Conservation (phyloP, 2,888 invertebrate genomes). For the Machimus rusticus region DNA sequence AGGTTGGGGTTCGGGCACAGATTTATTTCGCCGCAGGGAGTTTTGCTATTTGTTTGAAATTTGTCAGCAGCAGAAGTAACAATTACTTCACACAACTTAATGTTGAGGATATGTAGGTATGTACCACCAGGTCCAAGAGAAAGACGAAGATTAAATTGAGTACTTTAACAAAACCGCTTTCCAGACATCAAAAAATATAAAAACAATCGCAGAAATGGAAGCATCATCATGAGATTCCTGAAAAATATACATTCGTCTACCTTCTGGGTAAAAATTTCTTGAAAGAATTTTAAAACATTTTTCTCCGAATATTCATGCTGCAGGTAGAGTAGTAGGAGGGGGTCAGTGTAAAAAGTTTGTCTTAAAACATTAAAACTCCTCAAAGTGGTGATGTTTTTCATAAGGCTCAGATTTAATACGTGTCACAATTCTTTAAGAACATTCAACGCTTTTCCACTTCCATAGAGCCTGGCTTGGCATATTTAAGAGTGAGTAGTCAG, state of each 20-base stretch:
- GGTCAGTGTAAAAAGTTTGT: background rate
- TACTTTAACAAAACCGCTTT: background rate
- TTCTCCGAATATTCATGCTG: background rate
- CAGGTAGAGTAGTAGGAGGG: too few relatives aligned
- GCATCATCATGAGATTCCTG: too few relatives aligned
- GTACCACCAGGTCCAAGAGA: too few relatives aligned
- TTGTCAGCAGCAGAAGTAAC: background rate
- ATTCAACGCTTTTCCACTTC: background rate
- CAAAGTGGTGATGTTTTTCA: background rate
- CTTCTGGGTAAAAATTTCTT: too few relatives aligned
- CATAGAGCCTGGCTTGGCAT: background rate
- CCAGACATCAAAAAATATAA: background rate
- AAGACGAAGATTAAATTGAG: too few relatives aligned
- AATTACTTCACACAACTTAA: background rate
- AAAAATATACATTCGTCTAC: too few relatives aligned
- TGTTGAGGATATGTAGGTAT: too few relatives aligned
- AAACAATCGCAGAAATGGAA: background rate
- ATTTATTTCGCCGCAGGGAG: background rate
- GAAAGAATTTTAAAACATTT: background rate
- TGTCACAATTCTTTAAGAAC: background rate
- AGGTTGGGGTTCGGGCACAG: background rate
- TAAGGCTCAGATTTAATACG: background rate
- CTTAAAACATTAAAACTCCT: background rate
- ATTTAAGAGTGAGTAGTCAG: background rate
- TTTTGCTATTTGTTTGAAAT: background rate